Percentiles rank a stretch among this genome's conserved stretches.
These are phyloP conservation scores for Athene noctua DNA, from an alignment of 2,113 vertebrate genomes.

Conservation along the genomic window DNA sequence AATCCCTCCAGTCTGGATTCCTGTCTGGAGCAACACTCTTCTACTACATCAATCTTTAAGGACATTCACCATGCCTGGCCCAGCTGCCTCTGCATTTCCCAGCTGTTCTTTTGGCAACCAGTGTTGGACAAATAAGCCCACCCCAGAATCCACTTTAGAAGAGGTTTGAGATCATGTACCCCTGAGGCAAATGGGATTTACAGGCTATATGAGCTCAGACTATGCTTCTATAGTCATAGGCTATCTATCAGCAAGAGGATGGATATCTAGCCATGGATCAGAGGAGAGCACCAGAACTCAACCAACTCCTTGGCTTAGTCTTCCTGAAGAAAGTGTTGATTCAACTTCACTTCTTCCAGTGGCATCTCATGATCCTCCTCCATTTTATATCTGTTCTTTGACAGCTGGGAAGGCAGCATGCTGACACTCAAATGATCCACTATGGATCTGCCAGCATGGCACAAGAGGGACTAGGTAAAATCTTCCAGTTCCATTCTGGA, in stretches of 20 bases:
- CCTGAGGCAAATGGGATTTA: constrained; percentile 44
- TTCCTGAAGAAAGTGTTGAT: background rate
- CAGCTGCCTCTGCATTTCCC: constrained; percentile 58
- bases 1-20: constrained; percentile 56
- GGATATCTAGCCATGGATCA: constrained; percentile 15
- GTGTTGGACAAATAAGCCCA: constrained; percentile 44
- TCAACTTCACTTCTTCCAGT: background rate
- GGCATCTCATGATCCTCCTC: background rate
- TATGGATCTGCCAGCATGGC: background rate
- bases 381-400: background rate
- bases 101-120: constrained; percentile 58
- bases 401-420: background rate
- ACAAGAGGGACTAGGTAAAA: background rate
- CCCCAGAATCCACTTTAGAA: constrained; percentile 33
- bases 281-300: constrained; percentile 16
- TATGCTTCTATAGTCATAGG: background rate
- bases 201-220: background rate
- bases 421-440: background rate
- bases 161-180: constrained; percentile 25
- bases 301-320: background rate
- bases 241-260: background rate
- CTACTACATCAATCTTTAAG: constrained; percentile 56
- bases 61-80: background rate
- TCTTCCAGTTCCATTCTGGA: background rate
- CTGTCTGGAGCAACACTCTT: constrained; percentile 47